Conservation (phyloP, 2,888 invertebrate genomes). For the Epinotia nisella region DNA sequence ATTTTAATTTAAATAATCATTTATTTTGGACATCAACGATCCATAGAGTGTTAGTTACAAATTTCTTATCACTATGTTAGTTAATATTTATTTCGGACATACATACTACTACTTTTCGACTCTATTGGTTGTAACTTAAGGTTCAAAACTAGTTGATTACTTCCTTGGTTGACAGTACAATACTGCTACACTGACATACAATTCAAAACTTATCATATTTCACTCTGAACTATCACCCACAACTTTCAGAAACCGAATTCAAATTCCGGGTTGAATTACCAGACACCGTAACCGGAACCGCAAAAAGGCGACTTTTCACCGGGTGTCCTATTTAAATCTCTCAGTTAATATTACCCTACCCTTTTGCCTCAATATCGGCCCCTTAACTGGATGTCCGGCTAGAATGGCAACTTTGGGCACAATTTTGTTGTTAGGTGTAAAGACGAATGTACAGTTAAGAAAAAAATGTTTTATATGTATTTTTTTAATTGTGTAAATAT, state of each 20-base stretch:
- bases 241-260: constrained; percentile 21
- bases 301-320: constrained; percentile 59
- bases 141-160: too few relatives aligned
- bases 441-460: constrained; percentile 47
- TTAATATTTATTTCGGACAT: too few relatives aligned
- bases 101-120: too few relatives aligned
- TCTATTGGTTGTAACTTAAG: too few relatives aligned
- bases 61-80: too few relatives aligned
- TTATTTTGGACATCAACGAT: too few relatives aligned
- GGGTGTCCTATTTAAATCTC: constrained; percentile 59
- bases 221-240: neutral
- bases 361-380: constrained; percentile 44
- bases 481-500: too few relatives aligned
- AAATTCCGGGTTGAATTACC: constrained; percentile 35
- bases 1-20: too few relatives aligned
- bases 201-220: constrained; percentile 7
- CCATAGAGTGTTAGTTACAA: too few relatives aligned
- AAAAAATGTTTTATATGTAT: constrained; percentile 5
- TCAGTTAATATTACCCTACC: constrained; percentile 61
- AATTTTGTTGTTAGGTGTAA: constrained; percentile 57
- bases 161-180: neutral
- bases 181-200: neutral
- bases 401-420: constrained; percentile 62
- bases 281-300: constrained; percentile 48
- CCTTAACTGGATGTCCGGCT: constrained; percentile 50